phyloP scores from a whole-genome alignment of 2,888 invertebrate species.

The Empis livida region DNA sequence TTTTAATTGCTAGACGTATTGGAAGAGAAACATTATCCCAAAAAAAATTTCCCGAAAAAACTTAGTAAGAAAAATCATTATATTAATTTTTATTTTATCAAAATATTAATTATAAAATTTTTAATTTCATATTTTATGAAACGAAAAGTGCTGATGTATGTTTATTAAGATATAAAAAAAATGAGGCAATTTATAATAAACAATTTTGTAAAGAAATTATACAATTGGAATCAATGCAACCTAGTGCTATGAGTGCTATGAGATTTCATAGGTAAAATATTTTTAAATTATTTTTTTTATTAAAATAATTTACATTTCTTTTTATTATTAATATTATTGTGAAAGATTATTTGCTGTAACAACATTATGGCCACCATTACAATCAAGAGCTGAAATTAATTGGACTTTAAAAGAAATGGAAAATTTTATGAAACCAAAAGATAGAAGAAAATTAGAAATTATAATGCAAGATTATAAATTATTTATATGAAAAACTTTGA shows the following conservation, averaged over 20 bases:
- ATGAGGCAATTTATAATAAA: conserved; percentile 31
- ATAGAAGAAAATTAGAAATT: conserved; percentile 28
- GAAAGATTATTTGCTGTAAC: conserved; percentile 33
- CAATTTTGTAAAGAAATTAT: conserved; percentile 34
- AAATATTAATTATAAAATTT: neutral
- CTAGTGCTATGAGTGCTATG: conserved; percentile 35
- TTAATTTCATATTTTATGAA: neutral
- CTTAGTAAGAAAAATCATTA: neutral
- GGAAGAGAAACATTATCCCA: conserved; percentile 23
- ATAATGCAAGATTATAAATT: no score
- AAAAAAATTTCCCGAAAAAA: conserved; percentile 2
- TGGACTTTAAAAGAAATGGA: conserved; percentile 31
- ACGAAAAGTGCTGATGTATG: conserved; percentile 29
- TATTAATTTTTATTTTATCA: neutral
- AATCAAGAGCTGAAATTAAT: conserved; percentile 34
- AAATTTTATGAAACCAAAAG: conserved; percentile 30
- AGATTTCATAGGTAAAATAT: conserved; percentile 30
- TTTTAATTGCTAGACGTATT: conserved; percentile 28
- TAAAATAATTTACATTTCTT: no score
- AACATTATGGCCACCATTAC: conserved; percentile 34
- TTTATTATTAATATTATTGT: no score
- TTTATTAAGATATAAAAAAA: conserved; percentile 28
- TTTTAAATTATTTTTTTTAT: no score
- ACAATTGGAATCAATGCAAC: conserved; percentile 33
- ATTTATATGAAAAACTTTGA: no score